phyloP scores from a whole-genome alignment of 2,797 vertebrate species.

The Danio jaintianensis region DNA sequence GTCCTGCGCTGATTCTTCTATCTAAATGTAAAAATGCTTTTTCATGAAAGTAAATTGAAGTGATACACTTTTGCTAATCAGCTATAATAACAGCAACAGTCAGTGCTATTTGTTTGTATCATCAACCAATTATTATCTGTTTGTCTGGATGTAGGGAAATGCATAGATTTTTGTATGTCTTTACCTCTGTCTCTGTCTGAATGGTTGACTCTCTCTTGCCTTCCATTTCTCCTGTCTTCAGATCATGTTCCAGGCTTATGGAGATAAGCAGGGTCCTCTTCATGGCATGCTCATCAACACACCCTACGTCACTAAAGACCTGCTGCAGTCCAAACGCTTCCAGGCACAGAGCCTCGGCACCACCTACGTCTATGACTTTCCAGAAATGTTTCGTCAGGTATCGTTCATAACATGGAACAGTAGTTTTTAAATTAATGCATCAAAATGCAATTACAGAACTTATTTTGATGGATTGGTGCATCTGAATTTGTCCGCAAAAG shows the following conservation, averaged over 20 bases:
- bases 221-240: conserved; percentile 64
- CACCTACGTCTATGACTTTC: conserved; percentile 96
- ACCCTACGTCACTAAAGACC: conserved; percentile 96
- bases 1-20: neutral
- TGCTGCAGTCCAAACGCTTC: conserved; percentile 96
- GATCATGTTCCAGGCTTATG: conserved; percentile 98
- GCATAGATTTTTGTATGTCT: neutral
- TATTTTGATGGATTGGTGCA: neutral
- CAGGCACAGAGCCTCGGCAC: conserved; percentile 96
- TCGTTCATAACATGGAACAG: neutral
- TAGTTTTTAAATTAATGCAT: neutral
- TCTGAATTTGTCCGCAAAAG: neutral
- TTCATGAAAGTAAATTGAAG: neutral
- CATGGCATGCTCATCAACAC: conserved; percentile 99
- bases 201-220: neutral
- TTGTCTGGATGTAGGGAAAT: neutral
- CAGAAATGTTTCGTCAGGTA: conserved; percentile 97
- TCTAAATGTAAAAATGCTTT: neutral
- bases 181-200: neutral
- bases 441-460: neutral
- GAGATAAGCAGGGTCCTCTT: conserved; percentile 91
- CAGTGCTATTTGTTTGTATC: neutral
- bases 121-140: neutral
- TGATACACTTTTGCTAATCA: neutral
- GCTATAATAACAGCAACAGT: conserved; percentile 10